Percentiles rank a stretch among this genome's conserved stretches.
Conservation (phyloP, 2,113 vertebrate genomes). For the Muntiacus muntjak region DNA sequence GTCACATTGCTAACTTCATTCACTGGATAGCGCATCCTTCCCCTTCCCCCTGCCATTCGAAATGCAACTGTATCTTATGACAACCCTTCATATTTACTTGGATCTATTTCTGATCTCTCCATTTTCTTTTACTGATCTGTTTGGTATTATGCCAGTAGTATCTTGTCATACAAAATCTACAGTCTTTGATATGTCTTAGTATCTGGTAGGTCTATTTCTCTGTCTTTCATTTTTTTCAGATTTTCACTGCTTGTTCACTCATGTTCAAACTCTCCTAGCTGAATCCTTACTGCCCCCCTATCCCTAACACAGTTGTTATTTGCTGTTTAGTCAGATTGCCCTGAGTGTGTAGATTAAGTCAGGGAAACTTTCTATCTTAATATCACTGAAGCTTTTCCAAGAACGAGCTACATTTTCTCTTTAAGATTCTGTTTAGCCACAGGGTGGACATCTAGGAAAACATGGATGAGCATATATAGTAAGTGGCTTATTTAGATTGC, state of each 20-base stretch:
- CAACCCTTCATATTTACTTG: background rate
- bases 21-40: background rate
- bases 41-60: background rate
- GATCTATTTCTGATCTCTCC: conserved; percentile 4
- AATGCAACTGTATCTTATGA: background rate
- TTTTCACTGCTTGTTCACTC: background rate
- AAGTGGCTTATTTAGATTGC: background rate
- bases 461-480: background rate
- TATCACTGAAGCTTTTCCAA: background rate
- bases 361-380: background rate
- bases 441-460: background rate
- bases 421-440: background rate
- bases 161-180: background rate
- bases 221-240: background rate
- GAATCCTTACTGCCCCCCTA: background rate
- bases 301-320: background rate
- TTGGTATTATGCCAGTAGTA: background rate
- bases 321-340: background rate
- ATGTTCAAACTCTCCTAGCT: background rate
- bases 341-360: background rate
- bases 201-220: background rate
- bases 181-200: background rate
- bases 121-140: background rate
- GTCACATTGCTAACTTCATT: background rate
- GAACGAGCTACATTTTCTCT: background rate